A percentile compares a stretch with the other conserved stretches of the same genome.
These are phyloP conservation scores for Phthorimaea operculella DNA, from an alignment of 1,140 invertebrate genomes.

Conservation along the genomic window DNA sequence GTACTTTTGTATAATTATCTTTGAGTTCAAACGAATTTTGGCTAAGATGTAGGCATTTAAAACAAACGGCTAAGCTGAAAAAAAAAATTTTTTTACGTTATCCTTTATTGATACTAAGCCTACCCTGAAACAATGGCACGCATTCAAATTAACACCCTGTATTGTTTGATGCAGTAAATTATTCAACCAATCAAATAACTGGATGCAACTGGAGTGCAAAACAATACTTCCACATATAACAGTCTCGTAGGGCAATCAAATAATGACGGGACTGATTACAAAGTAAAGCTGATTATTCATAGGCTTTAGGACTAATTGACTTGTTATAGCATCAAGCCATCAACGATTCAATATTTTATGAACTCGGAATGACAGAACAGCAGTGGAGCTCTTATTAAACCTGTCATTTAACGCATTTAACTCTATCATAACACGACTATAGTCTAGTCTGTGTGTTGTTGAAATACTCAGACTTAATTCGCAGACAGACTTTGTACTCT, in stretches of 20 bases:
- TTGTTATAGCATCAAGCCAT: not conserved
- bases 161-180: not conserved
- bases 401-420: not conserved
- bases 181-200: not conserved
- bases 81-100: too few species aligned
- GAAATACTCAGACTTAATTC: too few species aligned
- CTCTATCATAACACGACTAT: not conserved
- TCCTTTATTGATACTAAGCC: too few species aligned
- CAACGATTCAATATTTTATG: conserved; percentile 1
- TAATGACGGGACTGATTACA: not conserved
- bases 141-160: not conserved
- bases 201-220: not conserved
- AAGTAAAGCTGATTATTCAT: conserved; percentile 1
- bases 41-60: too few species aligned
- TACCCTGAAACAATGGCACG: too few species aligned
- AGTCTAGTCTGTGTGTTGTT: too few species aligned
- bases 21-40: too few species aligned
- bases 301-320: not conserved
- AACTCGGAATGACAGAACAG: not conserved
- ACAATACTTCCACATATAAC: not conserved
- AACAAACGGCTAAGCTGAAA: too few species aligned
- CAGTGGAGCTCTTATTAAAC: not conserved
- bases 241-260: not conserved
- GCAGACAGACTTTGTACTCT: too few species aligned
- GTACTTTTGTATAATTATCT: too few species aligned